Conservation (phyloP, 2,113 vertebrate species). For the Platichthys flesus region DNA sequence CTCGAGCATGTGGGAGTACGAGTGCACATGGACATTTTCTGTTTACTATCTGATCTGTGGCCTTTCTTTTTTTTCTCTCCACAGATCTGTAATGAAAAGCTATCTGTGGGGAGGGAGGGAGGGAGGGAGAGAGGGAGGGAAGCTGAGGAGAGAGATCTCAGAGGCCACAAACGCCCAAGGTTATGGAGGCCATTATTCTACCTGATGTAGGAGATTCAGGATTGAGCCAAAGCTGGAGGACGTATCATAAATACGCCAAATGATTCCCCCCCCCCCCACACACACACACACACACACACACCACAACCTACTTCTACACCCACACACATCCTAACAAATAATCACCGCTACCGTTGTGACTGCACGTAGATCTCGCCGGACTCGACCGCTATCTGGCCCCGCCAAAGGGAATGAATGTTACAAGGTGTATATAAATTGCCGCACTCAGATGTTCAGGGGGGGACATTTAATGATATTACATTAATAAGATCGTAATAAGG, state of each 20-base stretch:
- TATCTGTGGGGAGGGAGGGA: background rate
- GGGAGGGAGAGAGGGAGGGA: background rate
- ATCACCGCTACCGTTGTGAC: conserved; percentile 42
- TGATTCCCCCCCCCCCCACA: conserved; percentile 34
- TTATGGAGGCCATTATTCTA: conserved; percentile 75
- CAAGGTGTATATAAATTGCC: conserved; percentile 51
- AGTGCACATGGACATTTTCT: conserved; percentile 12
- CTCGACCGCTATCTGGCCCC: conserved; percentile 36
- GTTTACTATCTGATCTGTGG: conserved; percentile 35
- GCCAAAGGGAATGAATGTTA: conserved; percentile 51
- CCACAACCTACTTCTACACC: conserved; percentile 4
- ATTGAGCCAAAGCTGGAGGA: conserved; percentile 65
- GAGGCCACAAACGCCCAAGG: conserved; percentile 54
- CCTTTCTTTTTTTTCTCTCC: conserved; percentile 6
- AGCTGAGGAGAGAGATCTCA: conserved; percentile 45
- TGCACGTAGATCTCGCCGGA: conserved; percentile 54
- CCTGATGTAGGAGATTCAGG: conserved; percentile 62
- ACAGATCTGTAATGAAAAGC: conserved; percentile 70
- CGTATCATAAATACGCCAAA: conserved; percentile 70
- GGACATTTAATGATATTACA: conserved; percentile 71
- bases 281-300: background rate
- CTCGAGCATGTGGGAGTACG: conserved; percentile 27
- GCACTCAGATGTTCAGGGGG: conserved; percentile 62
- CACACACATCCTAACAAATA: conserved; percentile 53
- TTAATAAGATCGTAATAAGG: conserved; percentile 73